Base-by-base conservation (phyloP, 2,888 invertebrate species). In the Andricus quercusramuli region DNA sequence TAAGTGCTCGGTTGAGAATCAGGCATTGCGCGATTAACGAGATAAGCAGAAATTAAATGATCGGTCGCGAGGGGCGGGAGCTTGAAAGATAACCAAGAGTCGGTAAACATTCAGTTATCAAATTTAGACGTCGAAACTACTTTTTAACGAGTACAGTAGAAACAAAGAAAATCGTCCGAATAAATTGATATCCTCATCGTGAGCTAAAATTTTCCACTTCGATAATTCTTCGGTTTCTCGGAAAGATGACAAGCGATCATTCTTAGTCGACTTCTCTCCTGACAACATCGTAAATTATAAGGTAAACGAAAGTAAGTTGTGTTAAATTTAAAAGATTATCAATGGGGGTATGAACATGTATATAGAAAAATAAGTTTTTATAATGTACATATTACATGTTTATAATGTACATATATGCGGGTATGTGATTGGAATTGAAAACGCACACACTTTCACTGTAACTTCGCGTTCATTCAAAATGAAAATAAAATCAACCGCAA, bases 11-110 rank as follows among this genome's bases (percentile, higher is more conserved):
- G 13, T 44, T 70, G 8, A 70, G 47, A 51, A 25, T 70, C 22
- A 68, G 22, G 68, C 68, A 68, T 68, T 68, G 44, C 25, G 47
- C 25, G 70, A 70, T 70, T 47, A 70, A 29, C 29, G 70, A 51
- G 29, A 51, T 70, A 70, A 41, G 62, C 15, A 62, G 41, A 67
- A 67, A 67, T 67, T 67, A 67, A 67, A 67, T 67, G 66, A 70
- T 47, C 70, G 29, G 17, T 17, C 20, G 29, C 25, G 22, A 47
- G 70, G 17, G 20, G 4, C 20, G 20, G 17, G 29, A 20, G 29
- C 25, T 62, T 25, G 68, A 4, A 6, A 17, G 29, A 70, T 67
- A 67, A 67, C 4, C 17, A 17, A 47, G 22, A 25, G 25, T 47
- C 22, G 15, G 25, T 70, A 70, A 70, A 70, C 29, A 70, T 9